Evolutionary conservation across 2,888 invertebrate species (phyloP), one percentile per base, ranked within the genome.

Genomic region (Tryphoninae sp.): DNA sequence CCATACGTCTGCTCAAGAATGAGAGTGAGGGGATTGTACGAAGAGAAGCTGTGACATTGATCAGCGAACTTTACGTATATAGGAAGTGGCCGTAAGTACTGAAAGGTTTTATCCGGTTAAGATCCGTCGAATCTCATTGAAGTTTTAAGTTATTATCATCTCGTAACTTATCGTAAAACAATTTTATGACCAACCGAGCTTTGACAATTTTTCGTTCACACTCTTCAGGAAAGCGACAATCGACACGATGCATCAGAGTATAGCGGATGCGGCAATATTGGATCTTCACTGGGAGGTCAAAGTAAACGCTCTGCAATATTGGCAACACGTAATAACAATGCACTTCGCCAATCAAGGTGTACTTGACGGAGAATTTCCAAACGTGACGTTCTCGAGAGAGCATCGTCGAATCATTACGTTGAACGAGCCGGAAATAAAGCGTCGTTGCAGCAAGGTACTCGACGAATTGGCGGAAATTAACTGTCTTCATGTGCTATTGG

Each of bases 201-300:
- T 59, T 26, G 7, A 23, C 6, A 33, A 33, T 33, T 33, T 6
- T 33, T 26, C 42, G 4, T 45, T 59, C 11, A 3, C 9, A 13
- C 6, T 53, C 62, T 40, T 42, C 69, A 92, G 92, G 42, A 91
- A 89, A 82, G 53, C 86, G 49, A 93, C 94, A 85, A 93, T 94
- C 83, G 93, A 93, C 49, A 90, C 92, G 0, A 91, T 96, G 3
- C 95, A 94, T 86, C 93, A 94, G 40, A 94, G 95, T 3, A 95
- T 96, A 94, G 93, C 94, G 0, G 93, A 94, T 13, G 94, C 95
- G 0, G 95, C 95, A 0, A 93, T 95, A 0, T 92, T 93, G 9
- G 97, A 97, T 90, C 93, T 96, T 77, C 95, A 97, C 88, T 96
- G 97, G 96, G 97, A 97, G 90, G 96, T 96, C 0, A 96, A 96